These are phyloP conservation scores for Gymnodraco acuticeps DNA, from an alignment of 2,797 vertebrate genomes.

Conservation along the genomic window DNA sequence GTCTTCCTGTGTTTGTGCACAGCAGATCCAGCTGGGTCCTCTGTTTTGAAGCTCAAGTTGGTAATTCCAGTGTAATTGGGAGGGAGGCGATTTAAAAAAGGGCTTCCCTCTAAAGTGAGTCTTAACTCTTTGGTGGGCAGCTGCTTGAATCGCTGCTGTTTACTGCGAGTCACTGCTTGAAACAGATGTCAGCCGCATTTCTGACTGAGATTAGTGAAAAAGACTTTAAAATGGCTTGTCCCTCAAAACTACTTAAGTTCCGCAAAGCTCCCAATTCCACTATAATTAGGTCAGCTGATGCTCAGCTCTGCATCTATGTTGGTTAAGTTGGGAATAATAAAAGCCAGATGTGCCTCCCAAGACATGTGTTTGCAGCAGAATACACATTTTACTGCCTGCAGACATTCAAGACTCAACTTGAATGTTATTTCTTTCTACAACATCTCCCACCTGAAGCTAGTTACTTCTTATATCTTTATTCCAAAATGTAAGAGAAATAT, in stretches of 20 bases:
- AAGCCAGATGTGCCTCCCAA: slow-evolving; percentile 49
- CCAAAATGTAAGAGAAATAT: background rate
- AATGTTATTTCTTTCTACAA: slow-evolving; percentile 22
- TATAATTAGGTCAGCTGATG: slow-evolving; percentile 73
- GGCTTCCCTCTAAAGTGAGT: slow-evolving; percentile 7
- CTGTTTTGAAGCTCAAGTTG: slow-evolving; percentile 55
- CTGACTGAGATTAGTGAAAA: slow-evolving; percentile 65
- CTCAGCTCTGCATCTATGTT: slow-evolving; percentile 41
- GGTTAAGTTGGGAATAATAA: slow-evolving; percentile 47
- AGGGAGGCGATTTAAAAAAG: background rate
- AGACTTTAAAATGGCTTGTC: slow-evolving; percentile 60
- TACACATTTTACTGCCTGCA: slow-evolving; percentile 7
- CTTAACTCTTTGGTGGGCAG: slow-evolving; percentile 26
- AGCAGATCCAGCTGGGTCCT: slow-evolving; percentile 46
- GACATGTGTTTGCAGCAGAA: slow-evolving; percentile 35
- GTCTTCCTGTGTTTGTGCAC: slow-evolving; percentile 36
- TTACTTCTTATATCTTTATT: background rate
- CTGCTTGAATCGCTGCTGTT: slow-evolving; percentile 37
- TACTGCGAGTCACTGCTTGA: slow-evolving; percentile 48
- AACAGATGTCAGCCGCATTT: slow-evolving; percentile 67
- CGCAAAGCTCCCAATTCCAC: slow-evolving; percentile 57
- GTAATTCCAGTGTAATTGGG: slow-evolving; percentile 46
- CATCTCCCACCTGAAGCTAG: background rate
- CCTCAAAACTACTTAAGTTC: slow-evolving; percentile 58
- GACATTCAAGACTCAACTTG: slow-evolving; percentile 8